Percentiles rank a stretch among this genome's conserved stretches.
Evolutionary conservation across 53 echinoderm and acorn worm genomes (phyloP).

Genomic region (Luidia sarsii): DNA sequence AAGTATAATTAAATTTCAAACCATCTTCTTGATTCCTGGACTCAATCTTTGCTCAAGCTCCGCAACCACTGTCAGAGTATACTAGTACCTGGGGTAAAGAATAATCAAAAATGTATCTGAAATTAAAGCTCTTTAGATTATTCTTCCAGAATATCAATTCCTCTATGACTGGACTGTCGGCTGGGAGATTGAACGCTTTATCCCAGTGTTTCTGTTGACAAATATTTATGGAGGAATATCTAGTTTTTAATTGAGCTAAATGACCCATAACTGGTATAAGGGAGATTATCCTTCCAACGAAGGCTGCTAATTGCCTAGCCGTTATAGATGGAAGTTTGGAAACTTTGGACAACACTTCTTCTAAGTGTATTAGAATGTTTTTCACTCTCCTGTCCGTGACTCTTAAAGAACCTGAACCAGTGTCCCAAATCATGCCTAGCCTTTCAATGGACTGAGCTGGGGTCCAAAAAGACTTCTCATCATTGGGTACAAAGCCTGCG

Average conservation of each 20-base stretch:
- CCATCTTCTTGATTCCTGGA: too few species aligned
- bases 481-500: slow-evolving; percentile 25
- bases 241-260: slow-evolving; percentile 28
- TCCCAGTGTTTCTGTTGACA: slow-evolving; percentile 5
- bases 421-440: slow-evolving; percentile 31
- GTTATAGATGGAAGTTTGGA: background rate
- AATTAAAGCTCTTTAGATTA: background rate
- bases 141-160: slow-evolving; percentile 7
- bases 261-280: background rate
- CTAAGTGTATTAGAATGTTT: background rate
- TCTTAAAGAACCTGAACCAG: too few species aligned
- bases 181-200: background rate
- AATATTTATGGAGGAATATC: slow-evolving; percentile 6
- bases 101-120: slow-evolving; percentile 14
- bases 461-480: slow-evolving; percentile 34
- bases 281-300: slow-evolving; percentile 20
- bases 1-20: too few species aligned
- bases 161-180: slow-evolving; percentile 17
- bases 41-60: background rate
- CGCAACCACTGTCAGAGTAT: slow-evolving; percentile 16
- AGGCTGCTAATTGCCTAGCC: background rate
- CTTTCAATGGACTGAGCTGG: background rate
- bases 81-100: slow-evolving; percentile 28
- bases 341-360: background rate
- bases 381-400: too few species aligned